Conservation (phyloP, 2,888 invertebrate genomes). For the Chloroclysta siterata region DNA sequence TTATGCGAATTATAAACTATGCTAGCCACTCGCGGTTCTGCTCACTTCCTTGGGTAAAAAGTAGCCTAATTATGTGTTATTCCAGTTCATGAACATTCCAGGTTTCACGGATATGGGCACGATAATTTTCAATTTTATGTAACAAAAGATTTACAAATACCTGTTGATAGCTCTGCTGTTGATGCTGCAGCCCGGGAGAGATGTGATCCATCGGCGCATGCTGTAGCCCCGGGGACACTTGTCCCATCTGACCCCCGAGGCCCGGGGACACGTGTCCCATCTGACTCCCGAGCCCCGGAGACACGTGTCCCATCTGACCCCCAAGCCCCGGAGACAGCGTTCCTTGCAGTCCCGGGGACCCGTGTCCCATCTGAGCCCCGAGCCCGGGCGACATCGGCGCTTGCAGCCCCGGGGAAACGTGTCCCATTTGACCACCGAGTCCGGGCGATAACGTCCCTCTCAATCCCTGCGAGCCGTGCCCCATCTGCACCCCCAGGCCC, state of each 20-base stretch:
- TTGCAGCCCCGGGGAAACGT: background rate
- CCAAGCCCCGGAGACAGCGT: constrained; percentile 17
- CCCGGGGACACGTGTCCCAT: constrained; percentile 9
- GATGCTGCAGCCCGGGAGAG: constrained; percentile 17
- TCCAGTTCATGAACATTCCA: no score
- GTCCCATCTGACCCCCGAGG: constrained; percentile 8
- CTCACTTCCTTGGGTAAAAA: no score
- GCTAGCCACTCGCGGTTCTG: no score
- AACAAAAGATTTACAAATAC: constrained; percentile 2
- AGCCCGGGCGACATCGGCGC: constrained; percentile 13
- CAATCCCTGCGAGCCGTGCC: background rate
- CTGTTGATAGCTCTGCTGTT: constrained; percentile 27
- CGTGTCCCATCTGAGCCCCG: constrained; percentile 10
- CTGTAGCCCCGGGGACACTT: background rate
- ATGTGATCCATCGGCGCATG: constrained; percentile 14
- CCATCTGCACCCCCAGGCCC: background rate
- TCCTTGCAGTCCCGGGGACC: constrained; percentile 2
- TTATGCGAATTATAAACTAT: no score
- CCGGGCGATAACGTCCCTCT: background rate
- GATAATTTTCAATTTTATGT: no score
- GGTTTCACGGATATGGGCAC: no score
- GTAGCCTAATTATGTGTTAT: no score
- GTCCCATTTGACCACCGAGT: constrained; percentile 9
- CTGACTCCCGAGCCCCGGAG: constrained; percentile 12
- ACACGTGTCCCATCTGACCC: constrained; percentile 25